Evolutionary conservation across 2,113 vertebrate genomes (phyloP), one percentile per base, ranked within the genome.

Genomic region (Cyprinodon variegatus): DNA sequence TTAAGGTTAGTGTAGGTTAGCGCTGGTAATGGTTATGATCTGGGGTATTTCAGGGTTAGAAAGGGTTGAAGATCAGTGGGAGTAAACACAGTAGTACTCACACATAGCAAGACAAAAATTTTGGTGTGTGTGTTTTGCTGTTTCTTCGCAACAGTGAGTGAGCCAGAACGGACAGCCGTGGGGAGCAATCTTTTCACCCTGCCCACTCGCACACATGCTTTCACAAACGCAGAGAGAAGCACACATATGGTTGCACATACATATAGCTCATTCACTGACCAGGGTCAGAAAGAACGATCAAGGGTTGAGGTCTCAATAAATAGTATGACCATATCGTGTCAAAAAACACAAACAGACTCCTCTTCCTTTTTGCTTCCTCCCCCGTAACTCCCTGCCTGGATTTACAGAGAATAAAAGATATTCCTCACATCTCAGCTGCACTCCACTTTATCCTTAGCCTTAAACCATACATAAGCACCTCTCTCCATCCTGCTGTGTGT

Each of bases 121-220:
- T 29, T 29, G 29, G 29, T 29, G 5, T 50, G 67, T 17, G n/a
- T 12, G 61, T 41, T 29, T 53, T 60, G 64, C 61, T 69, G 61
- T 63, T 61, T 41, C 68, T 41, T 43, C 57, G 68, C 68, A 71
- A 84, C 73, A 72, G 75, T 13, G 9, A 83, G 62, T 75, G 81
- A 90, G 82, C 90, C 80, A 90, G 86, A 85, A 90, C 82, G 87
- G 87, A 78, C 83, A 85, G 61, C 89, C 86, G 90, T 75, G 70
- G 89, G 89, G 84, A 78, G 80, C 40, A 41, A 72, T 68, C 77
- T 62, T 74, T 79, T 80, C 80, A 83, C 74, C 74, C 83, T 4
- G 68, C 74, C 74, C 73, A 85, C 86, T 83, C n/a, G 3, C 69
- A 72, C 72, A 68, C 74, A 74, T 22, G 43, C n/a, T 22, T 79